A percentile compares a stretch with the other conserved stretches of the same genome.
phyloP scores from a whole-genome alignment of 1,140 invertebrate species.

The Manduca sexta region DNA sequence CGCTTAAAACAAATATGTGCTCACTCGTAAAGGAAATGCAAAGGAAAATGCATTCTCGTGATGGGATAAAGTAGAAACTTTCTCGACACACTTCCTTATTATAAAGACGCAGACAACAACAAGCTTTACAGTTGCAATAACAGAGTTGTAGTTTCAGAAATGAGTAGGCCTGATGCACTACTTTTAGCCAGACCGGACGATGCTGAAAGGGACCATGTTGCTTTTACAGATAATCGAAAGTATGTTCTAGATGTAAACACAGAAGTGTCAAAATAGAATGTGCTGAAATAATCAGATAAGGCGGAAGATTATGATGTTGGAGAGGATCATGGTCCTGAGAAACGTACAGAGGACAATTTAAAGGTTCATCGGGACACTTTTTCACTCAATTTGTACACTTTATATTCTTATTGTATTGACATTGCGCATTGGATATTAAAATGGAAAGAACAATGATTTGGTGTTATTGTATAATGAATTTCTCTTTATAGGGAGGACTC shows the following conservation, averaged over 20 bases:
- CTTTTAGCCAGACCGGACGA: conserved; percentile 30
- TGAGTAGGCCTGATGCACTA: conserved; percentile 35
- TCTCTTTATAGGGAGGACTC: conserved; percentile 25
- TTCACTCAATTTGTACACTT: conserved; percentile 47
- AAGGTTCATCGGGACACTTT: conserved; percentile 48
- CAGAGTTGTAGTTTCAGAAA: conserved; percentile 55
- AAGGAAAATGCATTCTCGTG: conserved; percentile 30
- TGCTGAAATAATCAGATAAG: conserved; percentile 22
- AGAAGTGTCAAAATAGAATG: conserved; percentile 29
- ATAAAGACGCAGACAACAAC: conserved; percentile 35
- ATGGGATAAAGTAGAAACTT: conserved; percentile 26
- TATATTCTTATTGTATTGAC: conserved; percentile 31
- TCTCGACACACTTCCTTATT: background rate
- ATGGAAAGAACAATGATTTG: conserved; percentile 27
- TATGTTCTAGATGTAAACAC: conserved; percentile 17
- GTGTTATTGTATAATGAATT: conserved; percentile 30
- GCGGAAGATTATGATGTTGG: conserved; percentile 27
- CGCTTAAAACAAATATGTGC: conserved; percentile 64
- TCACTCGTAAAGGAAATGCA: conserved; percentile 25
- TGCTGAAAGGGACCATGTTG: conserved; percentile 26
- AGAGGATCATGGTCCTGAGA: conserved; percentile 29
- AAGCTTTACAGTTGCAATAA: conserved; percentile 47
- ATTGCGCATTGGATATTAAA: conserved; percentile 26
- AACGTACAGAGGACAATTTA: conserved; percentile 43
- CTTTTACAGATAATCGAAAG: conserved; percentile 27